Evolutionary conservation across 2,888 invertebrate genomes (phyloP).

Genomic region (Brassicogethes aeneus): DNA sequence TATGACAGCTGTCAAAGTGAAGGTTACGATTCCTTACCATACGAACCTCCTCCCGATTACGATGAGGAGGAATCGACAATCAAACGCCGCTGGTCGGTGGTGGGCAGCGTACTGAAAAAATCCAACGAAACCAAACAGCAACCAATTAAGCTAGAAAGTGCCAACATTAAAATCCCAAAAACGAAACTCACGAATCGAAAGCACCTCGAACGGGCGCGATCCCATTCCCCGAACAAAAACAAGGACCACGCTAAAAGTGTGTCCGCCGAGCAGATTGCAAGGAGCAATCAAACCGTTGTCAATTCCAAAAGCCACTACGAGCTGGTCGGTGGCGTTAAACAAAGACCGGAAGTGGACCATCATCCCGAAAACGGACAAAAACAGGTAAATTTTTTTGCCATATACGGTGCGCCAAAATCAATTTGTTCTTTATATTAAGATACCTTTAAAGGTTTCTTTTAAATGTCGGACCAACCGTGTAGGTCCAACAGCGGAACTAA

Average conservation of each 20-base stretch:
- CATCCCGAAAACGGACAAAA: slow-evolving; percentile 25
- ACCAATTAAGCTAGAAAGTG: slow-evolving; percentile 23
- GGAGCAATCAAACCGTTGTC: slow-evolving; percentile 28
- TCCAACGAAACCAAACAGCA: slow-evolving; percentile 10
- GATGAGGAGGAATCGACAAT: slow-evolving; percentile 26
- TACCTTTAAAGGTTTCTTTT: no score
- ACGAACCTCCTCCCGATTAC: slow-evolving; percentile 40
- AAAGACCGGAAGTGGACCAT: slow-evolving; percentile 33
- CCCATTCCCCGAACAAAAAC: slow-evolving; percentile 37
- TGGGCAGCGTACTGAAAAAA: slow-evolving; percentile 26
- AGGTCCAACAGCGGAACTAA: no score
- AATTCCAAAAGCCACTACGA: slow-evolving; percentile 35
- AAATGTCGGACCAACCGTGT: no score
- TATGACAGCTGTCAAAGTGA: slow-evolving; percentile 34
- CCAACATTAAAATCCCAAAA: slow-evolving; percentile 36
- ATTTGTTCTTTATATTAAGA: no score
- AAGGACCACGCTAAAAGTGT: slow-evolving; percentile 25
- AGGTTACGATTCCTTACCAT: slow-evolving; percentile 32
- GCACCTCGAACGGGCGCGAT: slow-evolving; percentile 33
- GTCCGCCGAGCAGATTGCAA: slow-evolving; percentile 12
- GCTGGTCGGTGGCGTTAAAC: slow-evolving; percentile 31
- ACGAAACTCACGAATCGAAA: slow-evolving; percentile 27
- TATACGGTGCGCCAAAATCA: no score
- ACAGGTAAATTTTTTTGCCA: slow-evolving; percentile 28
- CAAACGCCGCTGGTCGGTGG: slow-evolving; percentile 34